Conservation (phyloP, 2,113 vertebrate species). For the Amblyopsis rosae region DNA sequence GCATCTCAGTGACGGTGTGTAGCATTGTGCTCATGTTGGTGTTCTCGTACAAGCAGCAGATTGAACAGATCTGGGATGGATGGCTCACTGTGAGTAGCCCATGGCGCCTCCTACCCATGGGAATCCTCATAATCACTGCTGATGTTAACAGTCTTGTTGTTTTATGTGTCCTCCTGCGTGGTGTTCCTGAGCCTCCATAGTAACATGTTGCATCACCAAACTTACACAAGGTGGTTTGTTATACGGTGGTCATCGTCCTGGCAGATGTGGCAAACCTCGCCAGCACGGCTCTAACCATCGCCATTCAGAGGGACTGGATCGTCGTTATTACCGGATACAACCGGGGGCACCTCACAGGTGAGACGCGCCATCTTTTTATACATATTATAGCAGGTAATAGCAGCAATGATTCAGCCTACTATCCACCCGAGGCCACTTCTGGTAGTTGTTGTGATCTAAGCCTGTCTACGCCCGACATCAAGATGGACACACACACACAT, state of each 20-base stretch:
- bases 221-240: slow-evolving; percentile 80
- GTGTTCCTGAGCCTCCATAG: slow-evolving; percentile 69
- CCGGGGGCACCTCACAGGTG: slow-evolving; percentile 75
- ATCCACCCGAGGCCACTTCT: not conserved
- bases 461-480: too few relatives aligned
- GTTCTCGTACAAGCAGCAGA: slow-evolving; percentile 77
- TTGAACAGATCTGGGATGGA: slow-evolving; percentile 68
- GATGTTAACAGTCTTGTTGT: slow-evolving; percentile 33
- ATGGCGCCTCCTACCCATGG: slow-evolving; percentile 19
- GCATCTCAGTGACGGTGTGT: slow-evolving; percentile 76
- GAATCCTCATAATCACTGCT: slow-evolving; percentile 35
- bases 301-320: slow-evolving; percentile 80
- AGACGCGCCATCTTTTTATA: slow-evolving; percentile 27
- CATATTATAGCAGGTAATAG: not conserved
- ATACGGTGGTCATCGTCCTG: slow-evolving; percentile 76
- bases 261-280: slow-evolving; percentile 77
- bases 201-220: slow-evolving; percentile 81
- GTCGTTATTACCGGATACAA: slow-evolving; percentile 78
- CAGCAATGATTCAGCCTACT: not conserved
- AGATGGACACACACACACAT: too few relatives aligned
- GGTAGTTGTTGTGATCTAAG: too few relatives aligned
- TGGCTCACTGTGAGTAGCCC: slow-evolving; percentile 78
- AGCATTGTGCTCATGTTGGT: slow-evolving; percentile 75
- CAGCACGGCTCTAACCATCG: slow-evolving; percentile 72
- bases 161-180: slow-evolving; percentile 44